phyloP scores from a whole-genome alignment of 2,888 invertebrate genomes.

The Eulithis testata region DNA sequence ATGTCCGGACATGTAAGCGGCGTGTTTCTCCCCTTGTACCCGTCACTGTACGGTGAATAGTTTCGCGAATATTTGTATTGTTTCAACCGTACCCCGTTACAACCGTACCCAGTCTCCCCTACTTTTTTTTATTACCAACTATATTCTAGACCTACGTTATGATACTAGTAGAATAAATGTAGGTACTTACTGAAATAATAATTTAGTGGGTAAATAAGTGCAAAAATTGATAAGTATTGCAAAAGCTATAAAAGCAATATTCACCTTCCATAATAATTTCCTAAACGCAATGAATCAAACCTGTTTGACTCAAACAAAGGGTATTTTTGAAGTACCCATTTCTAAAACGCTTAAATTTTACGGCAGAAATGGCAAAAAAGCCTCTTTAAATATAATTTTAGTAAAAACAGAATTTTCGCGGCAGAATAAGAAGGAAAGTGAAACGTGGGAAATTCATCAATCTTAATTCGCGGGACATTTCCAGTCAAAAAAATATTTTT shows the following conservation, averaged over 20 bases:
- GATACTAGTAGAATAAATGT: too few species aligned
- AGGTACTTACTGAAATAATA: too few species aligned
- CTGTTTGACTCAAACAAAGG: conserved; percentile 26
- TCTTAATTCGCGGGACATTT: conserved; percentile 67
- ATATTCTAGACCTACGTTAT: too few species aligned
- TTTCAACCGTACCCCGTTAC: too few species aligned
- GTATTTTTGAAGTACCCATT: conserved; percentile 31
- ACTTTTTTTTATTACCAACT: too few species aligned
- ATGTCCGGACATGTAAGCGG: too few species aligned
- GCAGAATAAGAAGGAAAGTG: conserved; percentile 44
- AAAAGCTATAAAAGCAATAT: background rate
- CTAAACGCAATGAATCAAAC: conserved; percentile 23
- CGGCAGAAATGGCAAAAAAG: conserved; percentile 33
- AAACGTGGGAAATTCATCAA: conserved; percentile 61
- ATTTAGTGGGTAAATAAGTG: too few species aligned
- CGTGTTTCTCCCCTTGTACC: too few species aligned
- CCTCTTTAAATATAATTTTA: conserved; percentile 35
- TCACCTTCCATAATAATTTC: background rate
- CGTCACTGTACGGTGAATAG: too few species aligned
- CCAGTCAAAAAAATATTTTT: conserved; percentile 67
- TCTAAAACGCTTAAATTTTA: conserved; percentile 19
- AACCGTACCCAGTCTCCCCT: too few species aligned
- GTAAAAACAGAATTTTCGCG: conserved; percentile 50
- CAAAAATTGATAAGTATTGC: too few species aligned
- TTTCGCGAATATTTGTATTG: too few species aligned